Evolutionary conservation across 2,113 vertebrate species (phyloP).

Genomic region (Rhynchomys soricoides): DNA sequence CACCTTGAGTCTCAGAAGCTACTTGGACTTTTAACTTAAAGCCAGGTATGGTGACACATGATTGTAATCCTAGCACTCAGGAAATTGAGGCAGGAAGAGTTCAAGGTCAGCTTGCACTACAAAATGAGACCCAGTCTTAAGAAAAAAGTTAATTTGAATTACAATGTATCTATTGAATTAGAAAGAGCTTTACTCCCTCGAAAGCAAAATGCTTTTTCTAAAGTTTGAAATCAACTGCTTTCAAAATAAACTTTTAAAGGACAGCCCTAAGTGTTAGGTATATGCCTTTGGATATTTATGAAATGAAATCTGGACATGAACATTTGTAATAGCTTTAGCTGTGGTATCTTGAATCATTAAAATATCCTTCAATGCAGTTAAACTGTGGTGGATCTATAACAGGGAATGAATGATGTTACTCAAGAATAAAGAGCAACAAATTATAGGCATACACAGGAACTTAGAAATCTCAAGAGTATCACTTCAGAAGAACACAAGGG

Average conservation of each 20-base stretch:
- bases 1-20: neutral
- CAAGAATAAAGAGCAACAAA: neutral
- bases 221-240: conserved; percentile 17
- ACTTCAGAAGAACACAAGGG: neutral
- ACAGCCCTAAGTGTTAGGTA: neutral
- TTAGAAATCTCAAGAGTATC: neutral
- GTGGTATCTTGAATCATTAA: neutral
- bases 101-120: neutral
- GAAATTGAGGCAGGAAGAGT: neutral
- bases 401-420: neutral
- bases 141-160: neutral
- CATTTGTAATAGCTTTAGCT: neutral
- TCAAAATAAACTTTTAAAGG: conserved; percentile 54
- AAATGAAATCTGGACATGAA: neutral
- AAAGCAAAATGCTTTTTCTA: neutral
- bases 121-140: neutral
- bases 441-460: neutral
- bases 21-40: neutral
- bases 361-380: conserved; percentile 12
- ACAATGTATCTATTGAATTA: neutral
- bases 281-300: neutral
- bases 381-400: neutral
- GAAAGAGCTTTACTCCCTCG: conserved; percentile 4
- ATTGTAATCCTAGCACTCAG: neutral
- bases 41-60: neutral